phyloP scores from a whole-genome alignment of 2,888 invertebrate species.

The Xanthia togata region DNA sequence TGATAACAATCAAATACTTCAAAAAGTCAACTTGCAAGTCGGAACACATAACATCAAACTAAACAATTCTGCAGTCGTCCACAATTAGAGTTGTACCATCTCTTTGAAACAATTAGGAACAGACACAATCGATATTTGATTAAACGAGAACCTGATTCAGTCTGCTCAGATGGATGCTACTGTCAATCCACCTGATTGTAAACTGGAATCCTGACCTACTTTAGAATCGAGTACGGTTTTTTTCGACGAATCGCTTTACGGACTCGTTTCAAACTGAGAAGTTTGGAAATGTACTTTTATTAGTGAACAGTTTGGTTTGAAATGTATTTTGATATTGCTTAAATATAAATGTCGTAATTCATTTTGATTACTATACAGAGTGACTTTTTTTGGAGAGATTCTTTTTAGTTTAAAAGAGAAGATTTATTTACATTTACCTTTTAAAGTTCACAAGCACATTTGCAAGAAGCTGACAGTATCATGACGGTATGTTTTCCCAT shows the following conservation, averaged over 20 bases:
- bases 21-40: neutral
- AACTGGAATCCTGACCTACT: conserved; percentile 52
- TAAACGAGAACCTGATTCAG: conserved; percentile 49
- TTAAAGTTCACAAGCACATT: too few relatives aligned
- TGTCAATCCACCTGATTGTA: conserved; percentile 59
- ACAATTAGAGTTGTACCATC: conserved; percentile 26
- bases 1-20: neutral
- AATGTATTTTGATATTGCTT: neutral
- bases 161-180: conserved; percentile 35
- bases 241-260: conserved; percentile 7
- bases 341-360: neutral
- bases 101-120: conserved; percentile 51
- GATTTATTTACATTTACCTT: too few relatives aligned
- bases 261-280: conserved; percentile 8
- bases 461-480: too few relatives aligned
- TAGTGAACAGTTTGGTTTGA: neutral
- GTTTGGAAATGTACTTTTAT: neutral
- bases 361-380: neutral
- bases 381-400: neutral
- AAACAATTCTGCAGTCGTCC: conserved; percentile 17
- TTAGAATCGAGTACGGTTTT: conserved; percentile 30
- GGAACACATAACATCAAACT: neutral
- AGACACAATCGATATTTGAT: conserved; percentile 60
- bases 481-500: too few relatives aligned
- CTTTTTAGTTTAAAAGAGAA: neutral